A percentile compares a stretch with the other conserved stretches of the same genome.
phyloP scores from a whole-genome alignment of 2,113 vertebrate genomes.

The Coturnix japonica region DNA sequence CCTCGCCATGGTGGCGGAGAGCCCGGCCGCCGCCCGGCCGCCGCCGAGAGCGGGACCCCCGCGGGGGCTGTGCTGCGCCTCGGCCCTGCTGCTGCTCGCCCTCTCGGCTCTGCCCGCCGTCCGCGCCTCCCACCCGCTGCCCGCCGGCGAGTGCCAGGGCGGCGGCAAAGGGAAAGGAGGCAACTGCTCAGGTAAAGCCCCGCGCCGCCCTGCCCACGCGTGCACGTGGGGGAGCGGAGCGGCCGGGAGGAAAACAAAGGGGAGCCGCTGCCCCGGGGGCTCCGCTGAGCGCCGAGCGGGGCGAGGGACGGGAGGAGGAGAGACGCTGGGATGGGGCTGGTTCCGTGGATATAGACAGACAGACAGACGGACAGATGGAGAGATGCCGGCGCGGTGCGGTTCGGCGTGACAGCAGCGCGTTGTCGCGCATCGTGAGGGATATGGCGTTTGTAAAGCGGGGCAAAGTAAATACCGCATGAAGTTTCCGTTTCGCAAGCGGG shows the following conservation, averaged over 20 bases:
- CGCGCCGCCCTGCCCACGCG: background rate
- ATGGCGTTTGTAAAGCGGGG: background rate
- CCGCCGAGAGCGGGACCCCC: conserved; percentile 31
- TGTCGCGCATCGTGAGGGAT: background rate
- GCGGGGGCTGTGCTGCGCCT: conserved; percentile 61
- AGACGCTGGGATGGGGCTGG: no score
- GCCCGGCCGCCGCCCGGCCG: conserved; percentile 41
- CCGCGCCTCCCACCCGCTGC: conserved; percentile 77
- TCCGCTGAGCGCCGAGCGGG: no score
- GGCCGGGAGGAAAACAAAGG: no score
- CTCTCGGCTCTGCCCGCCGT: conserved; percentile 68
- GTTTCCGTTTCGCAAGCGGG: background rate
- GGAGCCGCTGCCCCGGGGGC: no score
- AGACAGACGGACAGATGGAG: no score
- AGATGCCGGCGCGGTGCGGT: no score
- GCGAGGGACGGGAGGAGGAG: no score
- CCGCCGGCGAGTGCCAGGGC: conserved; percentile 75
- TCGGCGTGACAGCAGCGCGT: background rate
- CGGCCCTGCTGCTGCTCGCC: conserved; percentile 70
- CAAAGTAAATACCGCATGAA: background rate
- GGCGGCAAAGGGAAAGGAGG: conserved; percentile 74
- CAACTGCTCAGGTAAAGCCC: conserved; percentile 80
- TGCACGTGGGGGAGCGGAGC: background rate
- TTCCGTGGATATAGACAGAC: no score
- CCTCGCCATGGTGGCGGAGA: conserved; percentile 54